phyloP scores from a whole-genome alignment of 35 echinoderm and acorn worm genomes.

The Heliocidaris erythrogramma region DNA sequence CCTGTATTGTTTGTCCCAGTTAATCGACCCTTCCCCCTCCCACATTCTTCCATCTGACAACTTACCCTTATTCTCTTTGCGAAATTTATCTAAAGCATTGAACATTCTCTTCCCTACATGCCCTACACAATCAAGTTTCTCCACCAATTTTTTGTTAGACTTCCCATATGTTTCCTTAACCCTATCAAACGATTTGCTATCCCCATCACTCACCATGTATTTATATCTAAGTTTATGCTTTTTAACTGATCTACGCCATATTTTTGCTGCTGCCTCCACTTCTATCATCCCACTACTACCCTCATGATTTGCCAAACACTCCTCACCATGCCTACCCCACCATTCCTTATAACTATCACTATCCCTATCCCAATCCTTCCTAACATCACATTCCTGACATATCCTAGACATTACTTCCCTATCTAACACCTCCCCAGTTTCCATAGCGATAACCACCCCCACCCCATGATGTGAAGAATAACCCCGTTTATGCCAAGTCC shows the following conservation, averaged over 20 bases:
- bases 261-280: background rate
- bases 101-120: slow-evolving; percentile 54
- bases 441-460: slow-evolving; percentile 57
- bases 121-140: slow-evolving; percentile 50
- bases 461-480: slow-evolving; percentile 44
- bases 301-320: slow-evolving; percentile 1
- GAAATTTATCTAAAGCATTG: slow-evolving; percentile 11
- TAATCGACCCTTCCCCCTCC: background rate
- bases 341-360: slow-evolving; percentile 41
- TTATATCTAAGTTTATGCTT: slow-evolving; percentile 42
- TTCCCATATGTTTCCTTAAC: slow-evolving; percentile 40
- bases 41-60: background rate
- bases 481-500: slow-evolving; percentile 54
- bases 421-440: slow-evolving; percentile 64
- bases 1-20: background rate
- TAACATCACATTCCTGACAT: slow-evolving; percentile 21
- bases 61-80: background rate
- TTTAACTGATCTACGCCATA: slow-evolving; percentile 26
- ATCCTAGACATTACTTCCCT: slow-evolving; percentile 16
- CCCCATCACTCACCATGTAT: slow-evolving; percentile 52
- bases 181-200: slow-evolving; percentile 14
- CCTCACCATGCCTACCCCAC: slow-evolving; percentile 30
- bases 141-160: background rate
- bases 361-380: slow-evolving; percentile 12
- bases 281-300: slow-evolving; percentile 31